Evolutionary conservation across 2,888 invertebrate species (phyloP).

Genomic region (Agrilus mali): DNA sequence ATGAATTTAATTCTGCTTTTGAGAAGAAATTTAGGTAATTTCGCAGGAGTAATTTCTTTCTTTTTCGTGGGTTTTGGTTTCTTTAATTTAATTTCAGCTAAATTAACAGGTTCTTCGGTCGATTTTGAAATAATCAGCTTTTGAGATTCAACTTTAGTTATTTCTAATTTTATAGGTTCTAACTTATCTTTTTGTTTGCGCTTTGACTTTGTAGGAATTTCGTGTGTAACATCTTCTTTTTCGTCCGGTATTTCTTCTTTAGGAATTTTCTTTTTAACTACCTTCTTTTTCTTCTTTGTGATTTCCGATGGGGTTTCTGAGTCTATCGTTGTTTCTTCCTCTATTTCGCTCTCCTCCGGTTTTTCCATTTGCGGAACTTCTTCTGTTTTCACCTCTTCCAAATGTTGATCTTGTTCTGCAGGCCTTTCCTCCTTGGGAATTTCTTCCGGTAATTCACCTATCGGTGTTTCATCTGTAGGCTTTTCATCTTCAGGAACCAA

Average conservation of each 20-base stretch:
- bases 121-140: conserved; percentile 48
- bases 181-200: conserved; percentile 18
- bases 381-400: conserved; percentile 32
- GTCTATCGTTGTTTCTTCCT: conserved; percentile 9
- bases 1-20: conserved; percentile 36
- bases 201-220: conserved; percentile 8
- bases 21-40: conserved; percentile 36
- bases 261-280: conserved; percentile 6
- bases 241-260: conserved; percentile 13
- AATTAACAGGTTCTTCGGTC: conserved; percentile 40
- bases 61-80: conserved; percentile 26
- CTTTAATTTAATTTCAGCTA: conserved; percentile 51
- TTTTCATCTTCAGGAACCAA: conserved; percentile 17
- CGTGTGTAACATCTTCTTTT: conserved; percentile 15
- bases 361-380: conserved; percentile 19
- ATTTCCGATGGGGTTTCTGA: conserved; percentile 6
- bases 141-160: conserved; percentile 31
- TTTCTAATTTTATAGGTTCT: conserved; percentile 18
- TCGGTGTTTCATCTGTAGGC: conserved; percentile 28
- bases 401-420: conserved; percentile 30
- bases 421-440: conserved; percentile 29
- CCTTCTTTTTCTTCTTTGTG: conserved; percentile 6
- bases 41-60: conserved; percentile 25
- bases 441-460: conserved; percentile 31
- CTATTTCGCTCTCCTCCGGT: conserved; percentile 17